Conservation (phyloP, 2,888 invertebrate species). For the Dichetophora obliterata region DNA sequence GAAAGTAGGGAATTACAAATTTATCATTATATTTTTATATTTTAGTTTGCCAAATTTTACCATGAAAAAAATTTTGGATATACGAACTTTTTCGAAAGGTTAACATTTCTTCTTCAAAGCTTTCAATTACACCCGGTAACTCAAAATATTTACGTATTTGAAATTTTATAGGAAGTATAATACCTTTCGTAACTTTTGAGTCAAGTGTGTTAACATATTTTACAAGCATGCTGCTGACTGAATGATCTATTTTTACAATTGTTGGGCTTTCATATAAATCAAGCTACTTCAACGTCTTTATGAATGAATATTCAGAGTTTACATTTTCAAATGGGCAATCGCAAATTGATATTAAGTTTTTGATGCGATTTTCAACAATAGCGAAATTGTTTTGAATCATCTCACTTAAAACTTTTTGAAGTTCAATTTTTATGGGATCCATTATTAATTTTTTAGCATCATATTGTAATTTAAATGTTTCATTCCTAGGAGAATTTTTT, state of each 20-base stretch:
- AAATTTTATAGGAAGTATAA: slow-evolving; percentile 2
- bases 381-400: not conserved
- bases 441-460: not conserved
- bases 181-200: not conserved
- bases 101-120: not conserved
- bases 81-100: not conserved
- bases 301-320: not conserved
- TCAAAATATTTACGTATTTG: not conserved
- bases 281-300: not conserved
- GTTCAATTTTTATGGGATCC: not conserved
- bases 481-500: not conserved
- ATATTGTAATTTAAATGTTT: not conserved
- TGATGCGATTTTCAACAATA: not conserved
- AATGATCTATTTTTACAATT: not conserved
- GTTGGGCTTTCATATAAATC: not conserved
- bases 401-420: not conserved
- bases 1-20: not conserved
- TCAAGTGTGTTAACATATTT: not conserved
- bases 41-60: not conserved
- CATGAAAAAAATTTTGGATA: not conserved
- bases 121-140: not conserved
- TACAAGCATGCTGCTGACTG: not conserved
- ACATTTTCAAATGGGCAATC: not conserved
- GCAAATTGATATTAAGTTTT: not conserved
- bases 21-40: not conserved